A percentile compares a stretch with the other conserved stretches of the same genome.
These are phyloP conservation scores for Myrmophylax atrothorax DNA, from an alignment of 2,113 vertebrate genomes.

Conservation along the genomic window DNA sequence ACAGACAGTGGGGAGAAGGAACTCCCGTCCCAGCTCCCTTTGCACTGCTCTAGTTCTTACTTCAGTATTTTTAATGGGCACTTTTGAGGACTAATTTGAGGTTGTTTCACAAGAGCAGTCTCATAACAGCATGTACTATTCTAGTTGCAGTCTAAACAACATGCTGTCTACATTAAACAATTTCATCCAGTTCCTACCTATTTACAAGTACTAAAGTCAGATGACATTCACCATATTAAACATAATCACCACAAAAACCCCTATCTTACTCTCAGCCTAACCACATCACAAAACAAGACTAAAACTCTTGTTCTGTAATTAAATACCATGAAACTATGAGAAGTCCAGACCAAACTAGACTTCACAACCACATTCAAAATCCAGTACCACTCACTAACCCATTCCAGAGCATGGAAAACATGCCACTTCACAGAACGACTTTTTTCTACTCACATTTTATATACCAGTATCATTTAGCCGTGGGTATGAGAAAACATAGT, in stretches of 20 bases:
- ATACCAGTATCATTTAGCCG: not conserved
- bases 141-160: not conserved
- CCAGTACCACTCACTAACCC: not conserved
- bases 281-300: not conserved
- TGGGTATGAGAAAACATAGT: not conserved
- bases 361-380: not conserved
- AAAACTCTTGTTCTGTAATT: not conserved
- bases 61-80: not conserved
- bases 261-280: not conserved
- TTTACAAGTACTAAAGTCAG: not conserved
- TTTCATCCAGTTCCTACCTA: not conserved
- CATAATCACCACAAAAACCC: not conserved
- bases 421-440: not conserved
- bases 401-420: not conserved
- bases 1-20: fast-evolving
- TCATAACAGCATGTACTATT: not conserved
- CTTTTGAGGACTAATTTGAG: not conserved
- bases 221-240: not conserved
- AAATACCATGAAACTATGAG: not conserved
- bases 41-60: fast-evolving
- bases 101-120: not conserved
- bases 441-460: not conserved
- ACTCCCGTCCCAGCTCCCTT: not conserved
- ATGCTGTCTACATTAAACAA: not conserved
- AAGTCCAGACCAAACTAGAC: not conserved